phyloP scores from a whole-genome alignment of 2,113 vertebrate genomes.

The Festucalex cinctus region DNA sequence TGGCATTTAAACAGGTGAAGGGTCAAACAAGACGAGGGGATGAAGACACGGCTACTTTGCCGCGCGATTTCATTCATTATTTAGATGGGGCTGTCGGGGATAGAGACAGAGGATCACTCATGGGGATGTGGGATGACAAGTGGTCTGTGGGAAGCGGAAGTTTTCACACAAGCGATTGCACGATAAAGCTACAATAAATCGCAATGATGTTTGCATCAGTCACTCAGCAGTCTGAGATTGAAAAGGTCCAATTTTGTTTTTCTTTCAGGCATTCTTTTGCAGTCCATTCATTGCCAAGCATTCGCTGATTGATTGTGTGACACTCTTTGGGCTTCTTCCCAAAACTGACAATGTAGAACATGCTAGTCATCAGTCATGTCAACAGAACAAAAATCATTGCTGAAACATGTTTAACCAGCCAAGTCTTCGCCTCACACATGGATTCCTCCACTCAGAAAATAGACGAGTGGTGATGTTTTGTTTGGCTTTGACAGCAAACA shows the following conservation, averaged over 20 bases:
- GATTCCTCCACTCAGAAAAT: background rate
- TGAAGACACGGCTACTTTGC: constrained; percentile 33
- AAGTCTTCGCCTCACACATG: constrained; percentile 1
- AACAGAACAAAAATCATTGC: constrained; percentile 19
- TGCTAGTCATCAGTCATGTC: constrained; percentile 14
- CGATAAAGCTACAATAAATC: constrained; percentile 6
- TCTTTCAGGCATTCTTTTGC: constrained; percentile 14
- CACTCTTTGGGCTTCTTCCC: background rate
- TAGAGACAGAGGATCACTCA: constrained; percentile 50
- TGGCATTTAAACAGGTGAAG: constrained; percentile 55
- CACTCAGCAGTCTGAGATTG: constrained; percentile 15
- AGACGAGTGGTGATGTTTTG: constrained; percentile 10
- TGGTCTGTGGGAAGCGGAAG: constrained; percentile 38
- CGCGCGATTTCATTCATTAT: constrained; percentile 63
- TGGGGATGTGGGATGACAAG: constrained; percentile 28
- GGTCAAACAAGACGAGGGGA: constrained; percentile 38
- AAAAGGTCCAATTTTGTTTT: constrained; percentile 46
- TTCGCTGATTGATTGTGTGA: background rate
- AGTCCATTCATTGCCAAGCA: constrained; percentile 8
- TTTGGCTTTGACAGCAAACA: background rate
- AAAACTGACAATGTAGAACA: constrained; percentile 20
- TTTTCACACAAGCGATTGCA: constrained; percentile 28
- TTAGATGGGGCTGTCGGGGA: constrained; percentile 53
- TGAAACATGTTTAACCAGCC: constrained; percentile 31
- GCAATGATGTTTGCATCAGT: constrained; percentile 2